Percentiles rank a stretch among this genome's conserved stretches.
Conservation (phyloP, 37 sponge, comb jelly and placozoan species). For the Tethya wilhelma region DNA sequence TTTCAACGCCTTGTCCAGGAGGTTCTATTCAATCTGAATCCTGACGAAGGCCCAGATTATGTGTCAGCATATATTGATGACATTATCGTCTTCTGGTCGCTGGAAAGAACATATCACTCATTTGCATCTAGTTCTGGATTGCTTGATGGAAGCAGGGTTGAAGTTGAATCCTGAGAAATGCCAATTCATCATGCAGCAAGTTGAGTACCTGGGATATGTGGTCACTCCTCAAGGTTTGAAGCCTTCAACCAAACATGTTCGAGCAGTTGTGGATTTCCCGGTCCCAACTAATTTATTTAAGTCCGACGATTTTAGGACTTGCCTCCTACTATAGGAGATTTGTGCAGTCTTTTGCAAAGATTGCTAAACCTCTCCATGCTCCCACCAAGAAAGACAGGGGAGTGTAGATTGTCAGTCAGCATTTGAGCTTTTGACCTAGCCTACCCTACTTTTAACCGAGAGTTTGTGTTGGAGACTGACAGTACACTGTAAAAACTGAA, state of each 20-base stretch:
- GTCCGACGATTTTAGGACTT: no score
- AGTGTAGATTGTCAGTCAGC: background rate
- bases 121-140: background rate
- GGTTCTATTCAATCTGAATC: background rate
- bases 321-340: constrained; percentile 1
- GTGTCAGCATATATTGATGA: no score
- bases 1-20: background rate
- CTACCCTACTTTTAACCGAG: no score
- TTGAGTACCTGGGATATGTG: background rate
- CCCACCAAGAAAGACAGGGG: background rate
- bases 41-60: background rate
- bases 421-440: background rate
- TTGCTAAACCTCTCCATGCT: background rate
- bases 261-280: background rate
- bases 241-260: background rate
- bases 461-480: no score
- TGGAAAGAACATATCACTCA: background rate
- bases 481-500: no score
- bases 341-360: background rate
- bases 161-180: background rate
- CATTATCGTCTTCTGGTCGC: no score
- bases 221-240: background rate
- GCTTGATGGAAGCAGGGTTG: background rate
- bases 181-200: background rate
- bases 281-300: no score